Base-by-base conservation (phyloP, 1,140 invertebrate species). In the Bicyclus anynana region DNA sequence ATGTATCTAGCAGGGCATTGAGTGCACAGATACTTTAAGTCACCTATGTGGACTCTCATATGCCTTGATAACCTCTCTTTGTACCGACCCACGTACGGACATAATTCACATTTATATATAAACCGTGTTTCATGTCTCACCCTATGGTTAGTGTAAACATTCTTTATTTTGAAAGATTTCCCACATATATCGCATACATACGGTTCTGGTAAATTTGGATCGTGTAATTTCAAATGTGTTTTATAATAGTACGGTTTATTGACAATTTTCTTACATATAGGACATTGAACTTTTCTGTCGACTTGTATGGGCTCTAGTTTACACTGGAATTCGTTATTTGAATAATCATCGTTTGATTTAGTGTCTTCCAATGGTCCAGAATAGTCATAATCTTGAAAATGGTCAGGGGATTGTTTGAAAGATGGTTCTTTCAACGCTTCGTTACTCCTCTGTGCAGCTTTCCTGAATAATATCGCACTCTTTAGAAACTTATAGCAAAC, bases 1-100 rank as follows among this genome's bases (percentile, higher is more conserved):
- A 88, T 65, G 55, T 90, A 91, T 37, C 83, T 67, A 33, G 90
- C 90, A 0, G 81, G 80, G 58, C 90, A 91, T 72, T 89, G 77
- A 20, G 89, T 86, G 65, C 90, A 91, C 77, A 82, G 77, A 48
- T 90, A 91, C 21, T 84, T 78, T 42, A 84, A 89, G 66, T 87
- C 90, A 51, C 82, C 87, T 40, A 84, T 89, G 47, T 90, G 90
- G 7, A 79, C 85, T 42, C 87, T 67, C 80, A 90, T 89, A 55
- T 90, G 90, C 20, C 77, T 87, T 59, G 82, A 88, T n/a, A 91
- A 59, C 2, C 80, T 51, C 47, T 77, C 77, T 6, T 62, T 67
- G 67, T 83, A 83, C 44, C 74, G 67, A 13, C 74, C 82, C 58
- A 68, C 72, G 37, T 85, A 88, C 42, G 83, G 83, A 64, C 85